Base-by-base conservation (phyloP, 2,888 invertebrate genomes). In the Terebella lapidaria region DNA sequence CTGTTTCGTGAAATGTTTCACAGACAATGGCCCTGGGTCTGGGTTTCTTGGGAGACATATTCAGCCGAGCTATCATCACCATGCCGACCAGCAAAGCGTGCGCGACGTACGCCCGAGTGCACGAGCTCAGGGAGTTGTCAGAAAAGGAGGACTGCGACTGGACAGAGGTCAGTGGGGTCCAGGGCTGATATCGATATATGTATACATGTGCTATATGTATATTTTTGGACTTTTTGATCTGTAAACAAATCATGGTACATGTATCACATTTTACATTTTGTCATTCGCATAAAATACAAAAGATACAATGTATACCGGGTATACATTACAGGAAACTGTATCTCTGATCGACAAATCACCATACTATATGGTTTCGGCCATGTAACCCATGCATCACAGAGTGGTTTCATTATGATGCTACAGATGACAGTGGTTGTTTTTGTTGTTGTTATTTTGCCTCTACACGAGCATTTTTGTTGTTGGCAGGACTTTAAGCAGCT, bases 21-120 rank as follows among this genome's bases (percentile, higher is more conserved):
- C 57, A 70, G 70, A 71, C 59, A 61, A 79, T 88, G 63, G 87
- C 87, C 5, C 87, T 89, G 84, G 88, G 88, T 73, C 86, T 90
- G 58, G 86, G 87, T 30, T 84, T 88, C 0, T 81, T 94, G 15
- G 91, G 92, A 74, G 89, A 91, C 61, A 88, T 90, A 68, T 84
- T 94, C 64, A 82, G 89, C 24, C 85, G 87, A 15, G 89, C 92
- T 0, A 88, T 92, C 1, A 89, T 89, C 63, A 86, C 88, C 61
- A 84, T 94, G 42, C 87, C 89, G 0, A 87, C 91, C 0, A 91
- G 92, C 64, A 89, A 90, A 75, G 88, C 91, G 0, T 92, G 93
- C 76, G 86, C 87, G 59, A 88, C 91, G 63, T 92, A 92, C 72
- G 83, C 86, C 0, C 83, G 83, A 70, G 82, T 76, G 69, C 81